Evolutionary conservation across 2,888 invertebrate species (phyloP).

Genomic region (Cerceris rybyensis): DNA sequence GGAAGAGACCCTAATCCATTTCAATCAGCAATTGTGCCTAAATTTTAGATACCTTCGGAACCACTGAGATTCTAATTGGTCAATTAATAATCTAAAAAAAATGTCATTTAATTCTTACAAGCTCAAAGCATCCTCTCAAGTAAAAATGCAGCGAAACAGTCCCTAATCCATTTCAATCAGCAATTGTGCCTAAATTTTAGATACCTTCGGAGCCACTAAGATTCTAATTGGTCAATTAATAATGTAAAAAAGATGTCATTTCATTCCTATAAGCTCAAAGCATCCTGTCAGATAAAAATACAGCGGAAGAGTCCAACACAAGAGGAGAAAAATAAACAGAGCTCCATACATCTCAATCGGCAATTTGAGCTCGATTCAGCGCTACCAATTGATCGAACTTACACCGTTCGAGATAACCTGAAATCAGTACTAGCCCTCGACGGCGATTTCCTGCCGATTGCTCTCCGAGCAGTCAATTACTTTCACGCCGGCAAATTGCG

Average conservation of each 20-base stretch:
- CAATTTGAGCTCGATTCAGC: constrained; percentile 35
- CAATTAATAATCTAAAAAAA: too few relatives aligned
- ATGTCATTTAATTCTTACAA: too few relatives aligned
- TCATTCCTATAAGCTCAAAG: background rate
- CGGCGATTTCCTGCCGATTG: constrained; percentile 46
- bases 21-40: too few relatives aligned
- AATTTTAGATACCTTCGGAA: too few relatives aligned
- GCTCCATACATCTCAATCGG: constrained; percentile 20
- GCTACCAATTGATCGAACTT: constrained; percentile 32
- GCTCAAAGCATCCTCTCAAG: too few relatives aligned
- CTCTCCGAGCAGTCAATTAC: constrained; percentile 51
- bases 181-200: too few relatives aligned
- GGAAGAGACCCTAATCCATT: too few relatives aligned
- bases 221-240: too few relatives aligned
- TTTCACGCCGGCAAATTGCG: constrained; percentile 48
- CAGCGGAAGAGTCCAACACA: background rate
- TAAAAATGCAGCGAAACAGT: too few relatives aligned
- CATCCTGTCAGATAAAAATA: background rate
- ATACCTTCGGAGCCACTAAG: too few relatives aligned
- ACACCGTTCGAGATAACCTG: constrained; percentile 30
- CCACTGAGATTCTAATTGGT: too few relatives aligned
- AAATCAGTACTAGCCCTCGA: constrained; percentile 29
- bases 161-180: too few relatives aligned
- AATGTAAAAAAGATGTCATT: background rate
- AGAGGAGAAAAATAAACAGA: background rate